Evolutionary conservation across 2,888 invertebrate genomes (phyloP), one percentile per base, ranked within the genome.

Genomic region (Thymelicus acteon): DNA sequence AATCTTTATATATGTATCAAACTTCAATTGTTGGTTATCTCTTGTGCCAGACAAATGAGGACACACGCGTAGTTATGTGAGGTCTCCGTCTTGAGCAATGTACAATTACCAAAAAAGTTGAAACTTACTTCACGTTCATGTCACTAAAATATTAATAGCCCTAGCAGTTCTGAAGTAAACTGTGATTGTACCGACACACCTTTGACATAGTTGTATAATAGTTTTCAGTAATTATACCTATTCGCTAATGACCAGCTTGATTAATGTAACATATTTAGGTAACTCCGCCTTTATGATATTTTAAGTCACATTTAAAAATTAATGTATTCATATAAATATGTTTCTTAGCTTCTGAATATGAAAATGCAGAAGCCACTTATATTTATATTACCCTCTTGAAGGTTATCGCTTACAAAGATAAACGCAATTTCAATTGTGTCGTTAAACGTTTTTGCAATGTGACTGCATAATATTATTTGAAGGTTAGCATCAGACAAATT

Each of bases 231-330:
- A 12, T 54, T 68, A 62, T 62, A 62, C 44, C 60, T 44, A 40
- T 24, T 54, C 52, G 54, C 54, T 68, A 62, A 68, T 54, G 68
- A 62, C 68, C 31, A 12, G 24, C 54, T 54, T 68, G 68, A 68
- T 68, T 68, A 68, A 68, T 68, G 68, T 54, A 13, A 15, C 44
- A 52, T 40, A 60, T 68, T 68, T 54, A 61, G 54, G 54, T 37
- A 31, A 31, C 49, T 40, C 61, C 44, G 52, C 40, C 67, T 61
- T 39, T 54, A 61, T 39, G 52, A 15, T 68, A 47, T 54, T 15
- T 54, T 68, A 61, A 54, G 15, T 40, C 13, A 61, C 54, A 37
- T 61, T 47, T n/a, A 54, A 19, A 24, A 67, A n/a, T n/a, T n/a
- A n/a, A 67, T 67, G 24, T 57, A n/a, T 31, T 31, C 31, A 52